These are phyloP conservation scores for Anthonomus grandis DNA, from an alignment of 1,140 invertebrate genomes.

Conservation along the genomic window DNA sequence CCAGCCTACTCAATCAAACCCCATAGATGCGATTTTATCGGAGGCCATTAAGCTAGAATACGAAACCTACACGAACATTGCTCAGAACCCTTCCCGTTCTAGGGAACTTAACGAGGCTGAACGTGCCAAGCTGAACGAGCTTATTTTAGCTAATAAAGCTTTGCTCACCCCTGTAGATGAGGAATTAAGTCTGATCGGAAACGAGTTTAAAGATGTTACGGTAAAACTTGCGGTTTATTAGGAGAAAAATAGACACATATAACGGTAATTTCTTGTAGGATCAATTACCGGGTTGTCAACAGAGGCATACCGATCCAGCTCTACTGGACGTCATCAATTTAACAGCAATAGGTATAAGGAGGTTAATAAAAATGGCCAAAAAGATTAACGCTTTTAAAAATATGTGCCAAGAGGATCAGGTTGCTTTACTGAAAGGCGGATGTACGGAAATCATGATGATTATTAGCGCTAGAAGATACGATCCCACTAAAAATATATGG, in stretches of 20 bases:
- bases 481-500: slow-evolving; percentile 80
- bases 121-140: slow-evolving; percentile 75
- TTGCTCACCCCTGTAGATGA: slow-evolving; percentile 77
- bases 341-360: slow-evolving; percentile 83
- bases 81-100: slow-evolving; percentile 56
- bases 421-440: slow-evolving; percentile 82
- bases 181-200: slow-evolving; percentile 54
- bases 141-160: slow-evolving; percentile 80
- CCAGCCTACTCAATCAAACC: slow-evolving; percentile 51
- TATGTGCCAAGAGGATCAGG: slow-evolving; percentile 88
- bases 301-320: slow-evolving; percentile 57
- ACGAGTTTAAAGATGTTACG: slow-evolving; percentile 20
- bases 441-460: slow-evolving; percentile 92
- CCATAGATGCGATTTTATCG: slow-evolving; percentile 76
- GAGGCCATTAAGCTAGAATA: slow-evolving; percentile 82
- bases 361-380: slow-evolving; percentile 90
- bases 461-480: slow-evolving; percentile 82
- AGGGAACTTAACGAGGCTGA: slow-evolving; percentile 78
- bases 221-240: slow-evolving; percentile 2
- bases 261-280: slow-evolving; percentile 5
- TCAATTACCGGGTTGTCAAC: slow-evolving; percentile 5
- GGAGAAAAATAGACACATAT: neutral
- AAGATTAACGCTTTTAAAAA: slow-evolving; percentile 84
- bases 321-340: slow-evolving; percentile 83
- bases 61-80: slow-evolving; percentile 62